A percentile compares a stretch with the other conserved stretches of the same genome.
Evolutionary conservation across 2,888 invertebrate genomes (phyloP).

Genomic region (Amaurobius ferox): DNA sequence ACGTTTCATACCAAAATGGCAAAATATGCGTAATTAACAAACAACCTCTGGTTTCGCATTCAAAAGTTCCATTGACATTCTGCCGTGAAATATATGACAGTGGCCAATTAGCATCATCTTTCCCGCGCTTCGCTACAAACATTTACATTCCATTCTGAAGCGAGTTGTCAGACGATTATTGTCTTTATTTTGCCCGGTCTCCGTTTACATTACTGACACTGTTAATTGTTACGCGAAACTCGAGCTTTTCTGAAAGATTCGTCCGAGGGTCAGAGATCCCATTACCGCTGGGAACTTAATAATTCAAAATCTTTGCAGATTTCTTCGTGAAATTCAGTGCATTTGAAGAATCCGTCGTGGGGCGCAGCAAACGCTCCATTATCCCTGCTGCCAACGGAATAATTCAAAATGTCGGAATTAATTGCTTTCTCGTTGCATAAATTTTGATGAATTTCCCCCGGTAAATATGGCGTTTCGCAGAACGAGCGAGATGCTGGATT

Average conservation of each 20-base stretch:
- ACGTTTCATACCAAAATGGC: too few relatives aligned
- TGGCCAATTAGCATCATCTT: not conserved
- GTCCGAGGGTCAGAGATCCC: not conserved
- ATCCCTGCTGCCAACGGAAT: not conserved
- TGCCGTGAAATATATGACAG: not conserved
- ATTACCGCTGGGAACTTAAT: not conserved
- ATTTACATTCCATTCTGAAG: not conserved
- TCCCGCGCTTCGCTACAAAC: not conserved
- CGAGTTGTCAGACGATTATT: not conserved
- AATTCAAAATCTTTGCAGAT: constrained; percentile 8
- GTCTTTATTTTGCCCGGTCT: not conserved
- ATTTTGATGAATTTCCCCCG: not conserved
- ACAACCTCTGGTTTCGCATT: too few relatives aligned
- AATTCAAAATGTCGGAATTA: constrained; percentile 8
- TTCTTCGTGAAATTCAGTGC: too few relatives aligned
- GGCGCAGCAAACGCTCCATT: not conserved
- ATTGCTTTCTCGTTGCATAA: not conserved
- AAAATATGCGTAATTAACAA: too few relatives aligned
- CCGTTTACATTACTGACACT: not conserved
- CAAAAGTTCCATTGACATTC: not conserved
- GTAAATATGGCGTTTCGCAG: not conserved
- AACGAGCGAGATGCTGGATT: not conserved
- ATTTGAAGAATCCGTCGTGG: not conserved
- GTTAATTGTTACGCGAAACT: not conserved
- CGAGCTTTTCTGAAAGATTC: not conserved